These are phyloP conservation scores for Stenotaenia linearis DNA, from an alignment of 2,888 invertebrate genomes.

Conservation along the genomic window DNA sequence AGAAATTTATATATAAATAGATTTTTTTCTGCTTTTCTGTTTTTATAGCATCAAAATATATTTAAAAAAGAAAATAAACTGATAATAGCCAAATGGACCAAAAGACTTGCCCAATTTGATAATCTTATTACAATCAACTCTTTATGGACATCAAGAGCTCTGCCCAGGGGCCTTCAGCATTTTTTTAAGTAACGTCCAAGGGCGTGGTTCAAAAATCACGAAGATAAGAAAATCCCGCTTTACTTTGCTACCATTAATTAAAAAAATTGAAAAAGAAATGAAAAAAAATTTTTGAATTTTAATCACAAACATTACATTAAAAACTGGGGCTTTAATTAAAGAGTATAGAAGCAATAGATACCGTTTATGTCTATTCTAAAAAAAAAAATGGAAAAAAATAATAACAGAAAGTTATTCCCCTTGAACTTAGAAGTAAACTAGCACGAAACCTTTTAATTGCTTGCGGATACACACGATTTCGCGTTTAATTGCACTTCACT, in stretches of 20 bases:
- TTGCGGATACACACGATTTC: constrained; percentile 15
- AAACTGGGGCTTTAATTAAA: neutral
- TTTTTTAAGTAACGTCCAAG: neutral
- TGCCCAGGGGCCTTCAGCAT: constrained; percentile 1
- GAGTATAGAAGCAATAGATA: neutral
- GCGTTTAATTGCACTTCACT: constrained; percentile 11
- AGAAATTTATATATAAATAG: neutral
- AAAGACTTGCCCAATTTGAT: neutral
- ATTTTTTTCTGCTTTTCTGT: neutral
- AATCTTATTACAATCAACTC: constrained; percentile 3
- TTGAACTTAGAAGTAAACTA: constrained; percentile 17
- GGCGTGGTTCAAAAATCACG: constrained; percentile 14
- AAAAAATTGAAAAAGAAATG: too few species aligned
- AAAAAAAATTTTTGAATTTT: neutral
- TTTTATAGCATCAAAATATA: neutral
- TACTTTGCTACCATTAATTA: neutral
- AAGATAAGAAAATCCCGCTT: constrained; percentile 1
- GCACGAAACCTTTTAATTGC: constrained; percentile 16
- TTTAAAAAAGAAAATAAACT: neutral
- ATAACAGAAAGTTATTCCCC: neutral
- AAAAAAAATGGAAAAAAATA: neutral
- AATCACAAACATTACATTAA: neutral
- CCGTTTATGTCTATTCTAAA: neutral
- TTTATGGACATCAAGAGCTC: constrained; percentile 16
- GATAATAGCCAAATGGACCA: neutral